Conservation (phyloP, 2,888 invertebrate species). For the Drosophila paramelanica region DNA sequence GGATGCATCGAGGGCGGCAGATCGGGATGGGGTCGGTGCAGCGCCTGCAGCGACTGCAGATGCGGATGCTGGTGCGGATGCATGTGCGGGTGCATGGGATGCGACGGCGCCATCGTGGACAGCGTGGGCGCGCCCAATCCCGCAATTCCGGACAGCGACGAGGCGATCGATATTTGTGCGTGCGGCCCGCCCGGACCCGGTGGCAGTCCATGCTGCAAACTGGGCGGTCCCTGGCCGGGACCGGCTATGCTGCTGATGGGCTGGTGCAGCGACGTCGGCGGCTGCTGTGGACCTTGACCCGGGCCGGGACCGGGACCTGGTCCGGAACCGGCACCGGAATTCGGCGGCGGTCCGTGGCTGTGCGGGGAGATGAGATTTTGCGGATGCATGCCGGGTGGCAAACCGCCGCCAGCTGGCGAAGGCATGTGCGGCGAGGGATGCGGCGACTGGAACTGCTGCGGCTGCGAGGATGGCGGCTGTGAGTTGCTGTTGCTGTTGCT, state of each 20-base stretch:
- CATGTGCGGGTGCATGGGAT: slow-evolving; percentile 75
- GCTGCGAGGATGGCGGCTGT: slow-evolving; percentile 79
- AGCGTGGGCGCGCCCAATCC: slow-evolving; percentile 77
- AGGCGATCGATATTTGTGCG: slow-evolving; percentile 84
- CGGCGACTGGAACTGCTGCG: slow-evolving; percentile 84
- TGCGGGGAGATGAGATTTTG: slow-evolving; percentile 84
- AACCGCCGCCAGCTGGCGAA: slow-evolving; percentile 81
- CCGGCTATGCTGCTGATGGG: slow-evolving; percentile 36
- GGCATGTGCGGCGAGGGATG: slow-evolving; percentile 84
- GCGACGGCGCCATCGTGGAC: slow-evolving; percentile 80
- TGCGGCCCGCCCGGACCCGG: slow-evolving; percentile 70
- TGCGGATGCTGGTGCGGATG: slow-evolving; percentile 68
- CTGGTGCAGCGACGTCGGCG: slow-evolving; percentile 73
- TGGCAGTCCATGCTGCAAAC: slow-evolving; percentile 68
- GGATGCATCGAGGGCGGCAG: slow-evolving; percentile 83
- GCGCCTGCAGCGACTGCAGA: slow-evolving; percentile 75
- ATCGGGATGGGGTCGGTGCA: slow-evolving; percentile 85
- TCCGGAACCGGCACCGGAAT: slow-evolving; percentile 56
- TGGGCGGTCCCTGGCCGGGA: slow-evolving; percentile 52
- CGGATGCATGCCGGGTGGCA: slow-evolving; percentile 84
- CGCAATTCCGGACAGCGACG: slow-evolving; percentile 84
- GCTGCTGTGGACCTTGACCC: slow-evolving; percentile 70
- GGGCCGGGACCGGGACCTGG: slow-evolving; percentile 42
- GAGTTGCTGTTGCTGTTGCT: slow-evolving; percentile 85
- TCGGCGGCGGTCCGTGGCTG: slow-evolving; percentile 67